These are phyloP conservation scores for Tetragnatha montana DNA, from an alignment of 2,888 invertebrate species.

Conservation along the genomic window DNA sequence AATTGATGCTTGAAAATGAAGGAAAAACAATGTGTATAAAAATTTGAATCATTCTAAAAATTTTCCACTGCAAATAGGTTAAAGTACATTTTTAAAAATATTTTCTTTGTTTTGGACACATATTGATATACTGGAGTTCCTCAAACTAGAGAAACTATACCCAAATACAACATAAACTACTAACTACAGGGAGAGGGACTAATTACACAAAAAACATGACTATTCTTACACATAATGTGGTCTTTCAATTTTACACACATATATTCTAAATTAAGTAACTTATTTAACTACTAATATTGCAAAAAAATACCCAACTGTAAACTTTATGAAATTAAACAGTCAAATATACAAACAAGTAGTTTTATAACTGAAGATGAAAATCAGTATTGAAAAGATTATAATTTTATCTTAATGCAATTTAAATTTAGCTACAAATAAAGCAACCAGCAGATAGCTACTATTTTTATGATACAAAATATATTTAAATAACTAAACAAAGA, in stretches of 20 bases:
- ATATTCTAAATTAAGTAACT: neutral
- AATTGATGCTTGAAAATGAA: slow-evolving; percentile 4
- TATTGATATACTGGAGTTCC: neutral
- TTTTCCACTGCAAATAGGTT: neutral
- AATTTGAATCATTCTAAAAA: neutral
- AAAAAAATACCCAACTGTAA: too few relatives aligned
- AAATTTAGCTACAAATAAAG: too few relatives aligned
- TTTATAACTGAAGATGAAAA: too few relatives aligned
- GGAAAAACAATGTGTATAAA: slow-evolving; percentile 7
- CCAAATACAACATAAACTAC: neutral
- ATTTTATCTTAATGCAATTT: too few relatives aligned
- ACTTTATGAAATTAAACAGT: too few relatives aligned
- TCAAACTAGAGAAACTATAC: neutral
- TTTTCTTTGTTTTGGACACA: neutral
- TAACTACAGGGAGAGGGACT: neutral
- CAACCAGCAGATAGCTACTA: too few relatives aligned
- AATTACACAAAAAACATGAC: neutral
- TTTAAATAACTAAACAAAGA: neutral
- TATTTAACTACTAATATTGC: neutral
- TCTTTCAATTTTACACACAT: neutral
- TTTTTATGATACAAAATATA: neutral
- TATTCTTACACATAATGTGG: neutral
- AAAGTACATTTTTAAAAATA: neutral
- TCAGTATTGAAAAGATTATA: too few relatives aligned
- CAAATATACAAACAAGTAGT: too few relatives aligned